Percentiles rank a stretch among this genome's conserved stretches.
phyloP scores from a whole-genome alignment of 2,113 vertebrate species.

The Cryptomyrus ogoouensis region DNA sequence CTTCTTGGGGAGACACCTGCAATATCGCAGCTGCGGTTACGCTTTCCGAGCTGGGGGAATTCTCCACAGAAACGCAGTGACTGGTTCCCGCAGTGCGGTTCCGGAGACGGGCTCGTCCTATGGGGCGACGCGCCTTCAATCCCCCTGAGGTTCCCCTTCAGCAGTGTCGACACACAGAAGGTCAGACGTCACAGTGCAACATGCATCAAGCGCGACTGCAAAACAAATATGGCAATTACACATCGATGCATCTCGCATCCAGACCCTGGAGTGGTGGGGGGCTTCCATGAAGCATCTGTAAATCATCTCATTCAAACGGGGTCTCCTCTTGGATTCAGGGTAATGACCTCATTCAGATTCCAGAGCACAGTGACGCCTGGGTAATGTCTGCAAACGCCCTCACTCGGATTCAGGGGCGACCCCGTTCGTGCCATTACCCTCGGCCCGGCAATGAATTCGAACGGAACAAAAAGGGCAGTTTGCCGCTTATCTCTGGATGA shows the following conservation, averaged over 20 bases:
- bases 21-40: neutral
- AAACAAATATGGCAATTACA: conserved; percentile 8
- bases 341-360: conserved; percentile 19
- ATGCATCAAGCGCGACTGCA: neutral
- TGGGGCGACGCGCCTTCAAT: neutral
- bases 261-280: neutral
- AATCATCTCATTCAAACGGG: neutral
- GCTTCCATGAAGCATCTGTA: neutral
- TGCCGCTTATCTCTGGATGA: neutral
- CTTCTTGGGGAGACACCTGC: neutral
- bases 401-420: neutral
- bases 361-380: neutral
- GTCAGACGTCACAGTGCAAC: neutral
- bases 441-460: neutral
- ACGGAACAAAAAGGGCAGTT: neutral
- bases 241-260: neutral
- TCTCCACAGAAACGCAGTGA: neutral
- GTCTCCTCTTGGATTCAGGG: neutral
- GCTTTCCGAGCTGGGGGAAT: neutral
- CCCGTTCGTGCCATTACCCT: neutral
- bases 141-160: neutral
- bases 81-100: neutral
- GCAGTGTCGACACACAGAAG: neutral
- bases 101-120: neutral
- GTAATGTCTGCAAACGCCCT: conserved; percentile 15